These are phyloP conservation scores for Pomacea canaliculata DNA, from an alignment of 2,888 invertebrate species.

Conservation along the genomic window DNA sequence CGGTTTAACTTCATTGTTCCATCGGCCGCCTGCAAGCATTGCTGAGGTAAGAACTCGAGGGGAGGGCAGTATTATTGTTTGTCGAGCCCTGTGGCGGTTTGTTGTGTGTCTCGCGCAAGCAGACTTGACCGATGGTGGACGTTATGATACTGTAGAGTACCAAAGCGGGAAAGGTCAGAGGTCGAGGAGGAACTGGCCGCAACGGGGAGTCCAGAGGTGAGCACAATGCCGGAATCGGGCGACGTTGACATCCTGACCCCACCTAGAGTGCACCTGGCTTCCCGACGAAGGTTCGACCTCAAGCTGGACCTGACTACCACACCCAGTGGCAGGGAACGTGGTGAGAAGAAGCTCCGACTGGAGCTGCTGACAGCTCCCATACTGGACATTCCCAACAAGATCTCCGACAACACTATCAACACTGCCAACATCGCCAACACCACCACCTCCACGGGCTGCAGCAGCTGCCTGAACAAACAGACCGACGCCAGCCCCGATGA, in stretches of 20 bases:
- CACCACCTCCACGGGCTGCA: not conserved
- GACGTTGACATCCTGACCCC: slow-evolving; percentile 56
- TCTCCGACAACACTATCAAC: slow-evolving; percentile 17
- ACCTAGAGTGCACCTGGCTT: slow-evolving; percentile 35
- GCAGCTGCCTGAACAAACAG: slow-evolving; percentile 6
- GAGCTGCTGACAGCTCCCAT: slow-evolving; percentile 3
- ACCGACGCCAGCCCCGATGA: slow-evolving; percentile 2
- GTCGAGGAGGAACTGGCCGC: slow-evolving; percentile 20
- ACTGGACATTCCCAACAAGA: slow-evolving; percentile 10
- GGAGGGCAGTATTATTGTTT: too few species aligned
- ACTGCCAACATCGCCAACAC: slow-evolving; percentile 29
- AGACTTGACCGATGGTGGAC: too few species aligned
- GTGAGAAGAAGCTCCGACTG: slow-evolving; percentile 18
- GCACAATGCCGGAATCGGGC: slow-evolving; percentile 60
- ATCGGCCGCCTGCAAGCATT: too few species aligned
- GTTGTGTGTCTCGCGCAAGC: too few species aligned
- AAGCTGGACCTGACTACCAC: slow-evolving; percentile 31
- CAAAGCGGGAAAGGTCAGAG: too few species aligned
- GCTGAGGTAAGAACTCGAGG: too few species aligned
- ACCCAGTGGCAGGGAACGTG: slow-evolving; percentile 13
- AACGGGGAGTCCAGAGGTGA: slow-evolving; percentile 8
- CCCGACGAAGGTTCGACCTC: slow-evolving; percentile 45
- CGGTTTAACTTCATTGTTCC: too few species aligned
- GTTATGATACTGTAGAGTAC: too few species aligned
- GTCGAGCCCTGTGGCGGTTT: too few species aligned